Conservation (phyloP, 2,797 vertebrate species). For the Borostomias antarcticus region DNA sequence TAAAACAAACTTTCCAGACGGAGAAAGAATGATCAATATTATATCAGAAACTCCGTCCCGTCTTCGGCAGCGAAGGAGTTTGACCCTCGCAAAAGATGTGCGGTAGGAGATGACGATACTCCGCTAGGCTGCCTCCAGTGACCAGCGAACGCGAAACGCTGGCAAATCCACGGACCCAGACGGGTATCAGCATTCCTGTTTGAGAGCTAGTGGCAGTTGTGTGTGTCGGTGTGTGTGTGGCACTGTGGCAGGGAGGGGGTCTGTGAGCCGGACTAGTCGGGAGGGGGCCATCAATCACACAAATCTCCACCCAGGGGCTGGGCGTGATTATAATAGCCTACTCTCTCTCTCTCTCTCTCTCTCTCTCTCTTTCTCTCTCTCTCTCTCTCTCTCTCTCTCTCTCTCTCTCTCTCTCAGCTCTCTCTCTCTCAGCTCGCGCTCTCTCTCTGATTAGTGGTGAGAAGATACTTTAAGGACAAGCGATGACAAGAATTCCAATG, state of each 20-base stretch:
- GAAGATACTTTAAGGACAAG: too few species aligned
- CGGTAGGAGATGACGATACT: too few species aligned
- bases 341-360: neutral
- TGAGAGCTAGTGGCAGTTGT: constrained; percentile 26
- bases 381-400: constrained; percentile 5
- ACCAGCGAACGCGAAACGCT: neutral
- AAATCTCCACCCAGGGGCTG: constrained; percentile 69
- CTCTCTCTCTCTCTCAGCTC: too few species aligned
- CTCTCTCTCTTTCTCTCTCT: constrained; percentile 13
- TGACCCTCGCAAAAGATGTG: neutral
- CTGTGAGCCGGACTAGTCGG: constrained; percentile 48
- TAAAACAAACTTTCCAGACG: constrained; percentile 66
- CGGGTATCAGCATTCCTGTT: constrained; percentile 59
- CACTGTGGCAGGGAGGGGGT: constrained; percentile 19
- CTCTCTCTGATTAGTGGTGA: too few species aligned
- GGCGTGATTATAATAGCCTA: constrained; percentile 31
- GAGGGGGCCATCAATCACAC: constrained; percentile 64
- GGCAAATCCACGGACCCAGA: constrained; percentile 16
- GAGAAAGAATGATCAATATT: neutral
- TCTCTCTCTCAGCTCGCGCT: too few species aligned
- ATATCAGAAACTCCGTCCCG: too few species aligned
- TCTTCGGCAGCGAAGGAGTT: too few species aligned
- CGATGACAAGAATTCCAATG: too few species aligned
- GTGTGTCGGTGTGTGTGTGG: constrained; percentile 23
- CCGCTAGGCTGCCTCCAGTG: neutral